Evolutionary conservation across 2,113 vertebrate species (phyloP), one percentile per base, ranked within the genome.

Genomic region (Odocoileus virginianus): DNA sequence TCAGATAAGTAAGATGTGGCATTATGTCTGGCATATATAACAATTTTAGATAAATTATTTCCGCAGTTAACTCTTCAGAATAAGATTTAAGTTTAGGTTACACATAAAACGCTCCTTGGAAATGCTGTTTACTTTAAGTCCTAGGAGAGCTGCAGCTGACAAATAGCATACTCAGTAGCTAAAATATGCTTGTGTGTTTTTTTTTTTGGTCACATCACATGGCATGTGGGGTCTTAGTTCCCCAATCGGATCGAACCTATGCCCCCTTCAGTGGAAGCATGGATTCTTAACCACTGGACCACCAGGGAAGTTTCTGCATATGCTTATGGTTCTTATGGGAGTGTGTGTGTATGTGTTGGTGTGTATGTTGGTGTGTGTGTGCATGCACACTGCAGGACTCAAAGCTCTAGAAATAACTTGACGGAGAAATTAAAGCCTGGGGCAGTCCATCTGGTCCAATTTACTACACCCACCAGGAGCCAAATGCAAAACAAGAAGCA

Each of bases 401-500:
- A 87, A 64, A 30, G 33, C 33, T 84, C 83, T 83, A 47, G 19
- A 71, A 94, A 92, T 60, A 83, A 74, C 25, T 91, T 91, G 47
- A 88, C 9, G 85, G 43, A 88, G 25, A 95, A 33, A 94, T 55
- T 58, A 52, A 71, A 43, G 6, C 17, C 6, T 52, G 33, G 52
- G 17, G 47, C 83, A 10, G 15, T 84, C 88, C 52, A 19, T n/a
- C 57, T 2, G 0, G 11, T 60, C 74, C 33, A 57, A 71, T 91
- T 71, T 64, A 33, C 50, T 58, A 36, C 82, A 79, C 78, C 89
- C 23, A 74, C 52, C 1, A 7, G 52, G 50, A 95, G 94, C 92
- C 89, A 96, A 91, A 97, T 89, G 67, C 60, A 95, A 87, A 95
- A 83, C 19, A 57, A 84, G 82, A 97, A 61, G 43, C 55, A 7